Evolutionary conservation across 2,797 vertebrate species (phyloP).

Genomic region (Apodemus agrarius): DNA sequence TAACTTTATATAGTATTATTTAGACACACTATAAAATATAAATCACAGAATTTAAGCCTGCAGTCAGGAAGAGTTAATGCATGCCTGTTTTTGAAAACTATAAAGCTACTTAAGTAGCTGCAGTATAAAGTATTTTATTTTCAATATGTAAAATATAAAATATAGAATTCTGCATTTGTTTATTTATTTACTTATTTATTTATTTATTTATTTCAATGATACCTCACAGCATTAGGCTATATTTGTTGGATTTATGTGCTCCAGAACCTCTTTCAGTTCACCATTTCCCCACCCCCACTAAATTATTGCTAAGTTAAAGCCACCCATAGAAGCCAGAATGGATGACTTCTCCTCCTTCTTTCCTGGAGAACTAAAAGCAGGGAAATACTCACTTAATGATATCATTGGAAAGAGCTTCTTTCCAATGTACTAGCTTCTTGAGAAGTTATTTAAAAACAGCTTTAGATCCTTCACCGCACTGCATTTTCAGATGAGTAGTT

Average conservation of each 20-base stretch:
- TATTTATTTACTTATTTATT: not conserved
- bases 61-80: not conserved
- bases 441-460: not conserved
- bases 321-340: not conserved
- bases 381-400: not conserved
- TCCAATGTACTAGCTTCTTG: not conserved
- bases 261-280: not conserved
- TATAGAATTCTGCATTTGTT: not conserved
- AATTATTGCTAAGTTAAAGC: not conserved
- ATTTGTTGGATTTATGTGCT: not conserved
- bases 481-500: not conserved
- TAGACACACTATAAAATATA: not conserved
- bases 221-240: not conserved
- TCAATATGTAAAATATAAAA: not conserved
- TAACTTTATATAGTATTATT: not conserved
- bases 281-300: not conserved
- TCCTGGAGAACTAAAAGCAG: not conserved
- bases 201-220: not conserved
- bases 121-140: slow-evolving; percentile 9
- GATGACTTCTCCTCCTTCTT: not conserved
- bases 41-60: not conserved
- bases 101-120: not conserved
- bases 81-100: slow-evolving; percentile 1
- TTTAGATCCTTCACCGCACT: not conserved
- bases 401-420: not conserved